Base-by-base conservation (phyloP, 37 sponge, comb jelly and placozoan genomes). In the Dysidea cf. avara region DNA sequence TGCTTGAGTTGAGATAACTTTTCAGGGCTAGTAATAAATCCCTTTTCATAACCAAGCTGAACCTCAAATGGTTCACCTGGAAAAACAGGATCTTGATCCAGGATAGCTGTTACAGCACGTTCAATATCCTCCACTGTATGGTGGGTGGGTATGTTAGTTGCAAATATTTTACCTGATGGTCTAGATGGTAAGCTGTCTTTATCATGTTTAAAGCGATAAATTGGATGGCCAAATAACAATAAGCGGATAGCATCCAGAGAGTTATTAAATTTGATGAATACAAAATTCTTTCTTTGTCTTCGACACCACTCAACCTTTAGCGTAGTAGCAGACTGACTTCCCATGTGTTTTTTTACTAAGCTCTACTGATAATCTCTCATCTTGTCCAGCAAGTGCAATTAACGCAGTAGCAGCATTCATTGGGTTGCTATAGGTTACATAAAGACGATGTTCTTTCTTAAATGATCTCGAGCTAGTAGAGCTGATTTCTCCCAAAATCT, bases 241-340 rank as follows among this genome's bases (percentile, higher is more conserved):
- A n/a, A n/a, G n/a, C n/a, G n/a, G n/a, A n/a, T n/a, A n/a, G n/a
- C n/a, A 43, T 62, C 64, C 16, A 61, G 62, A 14, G 0, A 17
- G 14, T 22, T 17, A 21, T 43, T 31, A 65, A 85, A 85, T 26
- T 11, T 28, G 21, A 85, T 34, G 48, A 61, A 80, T 13, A 39
- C 81, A 75, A 68, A 80, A 30, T 57, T 51, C 40, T 26, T 25
- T 16, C 87, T 68, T 22, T 50, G 14, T 61, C 87, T 55, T 49
- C 87, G 40, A 22, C 22, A 17, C 87, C 87, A 86, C 58, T 80
- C 76, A 11, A 86, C 31, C 34, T 69, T 74, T 28, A 86, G 58
- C 2, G 72, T 70, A 39, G 72, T 72, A 1, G 51, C 20, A 14
- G 71, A 31, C 20, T 12, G 13, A 13, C 9, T 3, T 33, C 11